Percentiles rank a stretch among this genome's conserved stretches.
These are phyloP conservation scores for Trissonchulus latispiculum DNA, from an alignment of 2,888 invertebrate species.

Conservation along the genomic window DNA sequence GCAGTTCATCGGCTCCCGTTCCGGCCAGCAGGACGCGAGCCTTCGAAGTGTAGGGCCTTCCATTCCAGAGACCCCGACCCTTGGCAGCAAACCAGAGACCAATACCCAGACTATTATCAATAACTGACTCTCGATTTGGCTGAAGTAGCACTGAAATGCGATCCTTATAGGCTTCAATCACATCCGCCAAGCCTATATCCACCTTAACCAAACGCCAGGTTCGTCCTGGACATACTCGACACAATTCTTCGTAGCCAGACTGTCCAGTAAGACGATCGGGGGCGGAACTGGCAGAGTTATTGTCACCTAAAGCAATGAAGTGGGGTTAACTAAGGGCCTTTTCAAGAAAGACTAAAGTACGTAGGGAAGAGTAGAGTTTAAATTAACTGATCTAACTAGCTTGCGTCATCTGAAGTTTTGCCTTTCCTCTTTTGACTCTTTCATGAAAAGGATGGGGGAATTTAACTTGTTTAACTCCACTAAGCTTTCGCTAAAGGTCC, in stretches of 20 bases:
- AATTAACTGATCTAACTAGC: too few species aligned
- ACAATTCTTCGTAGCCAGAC: background rate
- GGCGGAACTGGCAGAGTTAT: slow-evolving; percentile 53
- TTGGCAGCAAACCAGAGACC: slow-evolving; percentile 87
- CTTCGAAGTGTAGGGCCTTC: slow-evolving; percentile 5
- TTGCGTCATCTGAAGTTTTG: too few species aligned
- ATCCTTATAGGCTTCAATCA: slow-evolving; percentile 27
- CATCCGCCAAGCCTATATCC: slow-evolving; percentile 34
- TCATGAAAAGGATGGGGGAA: too few species aligned
- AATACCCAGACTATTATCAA: slow-evolving; percentile 84
- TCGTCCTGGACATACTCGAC: background rate
- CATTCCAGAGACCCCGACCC: background rate
- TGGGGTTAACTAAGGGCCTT: too few species aligned
- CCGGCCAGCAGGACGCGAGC: slow-evolving; percentile 58
- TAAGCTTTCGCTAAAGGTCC: too few species aligned
- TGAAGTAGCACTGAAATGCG: slow-evolving; percentile 63
- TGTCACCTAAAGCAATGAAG: too few species aligned
- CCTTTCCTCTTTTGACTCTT: too few species aligned
- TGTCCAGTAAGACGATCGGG: slow-evolving; percentile 72
- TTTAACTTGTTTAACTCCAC: too few species aligned
- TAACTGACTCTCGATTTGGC: slow-evolving; percentile 65
- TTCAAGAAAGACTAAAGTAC: too few species aligned
- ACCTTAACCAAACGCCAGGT: slow-evolving; percentile 32
- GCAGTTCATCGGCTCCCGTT: slow-evolving; percentile 92
- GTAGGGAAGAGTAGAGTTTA: too few species aligned